Evolutionary conservation across 2,888 invertebrate species (phyloP).

Genomic region (Diaprepes abbreviatus): DNA sequence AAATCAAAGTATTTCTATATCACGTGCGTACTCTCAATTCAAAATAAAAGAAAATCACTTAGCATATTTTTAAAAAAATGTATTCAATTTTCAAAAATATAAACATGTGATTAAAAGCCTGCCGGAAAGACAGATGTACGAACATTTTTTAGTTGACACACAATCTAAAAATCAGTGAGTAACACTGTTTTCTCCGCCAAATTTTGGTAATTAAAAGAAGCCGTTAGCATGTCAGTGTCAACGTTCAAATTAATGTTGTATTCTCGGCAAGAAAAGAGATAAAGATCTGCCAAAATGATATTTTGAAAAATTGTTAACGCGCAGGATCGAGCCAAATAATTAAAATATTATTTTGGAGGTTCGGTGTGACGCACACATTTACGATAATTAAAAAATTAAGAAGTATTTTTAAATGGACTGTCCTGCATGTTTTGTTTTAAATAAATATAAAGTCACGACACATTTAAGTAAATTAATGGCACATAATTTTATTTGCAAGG

Average conservation of each 20-base stretch:
- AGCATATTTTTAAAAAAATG: too few relatives aligned
- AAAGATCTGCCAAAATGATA: not conserved
- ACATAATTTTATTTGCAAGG: not conserved
- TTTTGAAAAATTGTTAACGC: slow-evolving; percentile 6
- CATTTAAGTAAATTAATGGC: not conserved
- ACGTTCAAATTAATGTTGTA: slow-evolving; percentile 14
- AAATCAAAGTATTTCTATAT: too few relatives aligned
- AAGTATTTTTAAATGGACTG: slow-evolving; percentile 7
- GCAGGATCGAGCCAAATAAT: slow-evolving; percentile 20
- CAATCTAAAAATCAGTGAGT: slow-evolving; percentile 5
- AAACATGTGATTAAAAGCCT: slow-evolving; percentile 2
- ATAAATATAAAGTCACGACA: not conserved
- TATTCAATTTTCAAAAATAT: not conserved
- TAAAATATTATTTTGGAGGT: slow-evolving; percentile 30
- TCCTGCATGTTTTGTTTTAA: slow-evolving; percentile 1
- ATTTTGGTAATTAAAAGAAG: not conserved
- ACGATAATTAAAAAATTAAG: slow-evolving; percentile 8
- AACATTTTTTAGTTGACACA: slow-evolving; percentile 19
- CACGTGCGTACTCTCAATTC: too few relatives aligned
- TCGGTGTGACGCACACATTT: slow-evolving; percentile 15
- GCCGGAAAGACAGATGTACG: slow-evolving; percentile 7
- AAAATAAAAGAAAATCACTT: too few relatives aligned
- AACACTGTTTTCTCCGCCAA: slow-evolving; percentile 5
- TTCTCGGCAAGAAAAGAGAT: slow-evolving; percentile 5
- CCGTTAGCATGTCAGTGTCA: slow-evolving; percentile 14